Base-by-base conservation (phyloP, 1,140 invertebrate genomes). In the Monomorium pharaonis region DNA sequence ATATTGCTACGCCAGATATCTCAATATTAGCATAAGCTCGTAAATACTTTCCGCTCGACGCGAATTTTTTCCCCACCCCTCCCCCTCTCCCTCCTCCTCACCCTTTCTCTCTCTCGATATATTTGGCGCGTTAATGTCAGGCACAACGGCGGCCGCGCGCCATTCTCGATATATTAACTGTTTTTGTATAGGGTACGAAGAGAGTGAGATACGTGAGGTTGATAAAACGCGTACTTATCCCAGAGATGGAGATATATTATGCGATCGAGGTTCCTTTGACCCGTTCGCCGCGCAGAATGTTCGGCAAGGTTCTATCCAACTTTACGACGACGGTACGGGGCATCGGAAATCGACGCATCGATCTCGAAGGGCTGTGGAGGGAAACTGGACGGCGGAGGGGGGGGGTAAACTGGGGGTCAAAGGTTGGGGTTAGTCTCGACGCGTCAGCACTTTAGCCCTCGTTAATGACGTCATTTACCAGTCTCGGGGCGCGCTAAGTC, bases 381-480 rank as follows among this genome's bases (percentile, higher is more conserved):
- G 89, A 85, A 87, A 81, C 78, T 80, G 69, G 69, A 80, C 70
- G 83, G n/a, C n/a, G n/a, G n/a, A n/a, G n/a, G n/a, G n/a, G n/a
- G n/a, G 58, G 49, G 63, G 76, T 83, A 88, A 89, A 88, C 90
- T 90, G 87, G 81, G 90, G 86, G 88, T 90, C 84, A 86, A 91
- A 84, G 86, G 87, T 90, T 88, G 84, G 86, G 84, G 89, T 91
- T 86, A 90, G 91, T 90, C 90, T 88, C 86, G 85, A 89, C 88
- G 89, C 90, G 92, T 93, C 92, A 93, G 92, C 91, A 89, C 91
- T 93, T 93, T 92, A 86, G 85, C 67, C 85, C 86, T 92, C 90
- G 89, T 92, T 93, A 93, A 92, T 93, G 91, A 92, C 89, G 89
- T 93, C 90, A 92, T 93, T 93, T 93, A 92, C 90, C 77, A 89